Evolutionary conservation across 2,797 vertebrate species (phyloP), one percentile per base, ranked within the genome.

Genomic region (Tachyglossus aculeatus): DNA sequence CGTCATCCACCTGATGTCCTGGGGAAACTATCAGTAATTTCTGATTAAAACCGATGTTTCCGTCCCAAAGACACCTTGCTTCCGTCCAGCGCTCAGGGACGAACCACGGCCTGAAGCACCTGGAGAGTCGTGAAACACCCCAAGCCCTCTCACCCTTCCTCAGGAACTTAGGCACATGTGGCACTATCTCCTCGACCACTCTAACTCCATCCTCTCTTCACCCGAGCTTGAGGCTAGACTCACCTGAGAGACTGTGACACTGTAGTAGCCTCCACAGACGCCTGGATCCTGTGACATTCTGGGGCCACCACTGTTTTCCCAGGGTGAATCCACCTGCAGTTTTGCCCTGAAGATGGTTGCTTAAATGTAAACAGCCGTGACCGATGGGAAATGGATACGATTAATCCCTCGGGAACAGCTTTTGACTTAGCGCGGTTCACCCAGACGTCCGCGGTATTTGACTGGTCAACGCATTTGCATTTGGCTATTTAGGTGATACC

Each of bases 401-500:
- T 81, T 55, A 80, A 67, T 50, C 69, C 81, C 69, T 50, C 77
- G 50, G 33, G 44, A 73, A 75, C 80, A 66, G 76, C 60, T 34
- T 19, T 81, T 54, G 72, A 80, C 67, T 50, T 48, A 47, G 59
- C 11, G 50, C 51, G 77, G 74, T 65, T 89, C 56, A 75, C 63
- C 64, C 67, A 79, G 86, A 70, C 63, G 68, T 39, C 68, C 81
- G 84, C 65, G 74, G 82, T 87, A 81, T 67, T 59, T 56, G 62
- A 68, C 64, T 79, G 78, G 83, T 71, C 78, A 83, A 85, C 75
- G 65, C 33, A 73, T 79, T 83, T 91, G 85, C 85, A 69, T 86
- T 82, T 81, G 80, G 73, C 83, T 84, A 71, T 57, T 80, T 77
- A 80, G 92, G 84, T 82, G 85, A 77, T 88, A 83, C 80, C 54